A percentile compares a stretch with the other conserved stretches of the same genome.
These are phyloP conservation scores for Notodonta dromedarius DNA, from an alignment of 2,888 invertebrate species.

Conservation along the genomic window DNA sequence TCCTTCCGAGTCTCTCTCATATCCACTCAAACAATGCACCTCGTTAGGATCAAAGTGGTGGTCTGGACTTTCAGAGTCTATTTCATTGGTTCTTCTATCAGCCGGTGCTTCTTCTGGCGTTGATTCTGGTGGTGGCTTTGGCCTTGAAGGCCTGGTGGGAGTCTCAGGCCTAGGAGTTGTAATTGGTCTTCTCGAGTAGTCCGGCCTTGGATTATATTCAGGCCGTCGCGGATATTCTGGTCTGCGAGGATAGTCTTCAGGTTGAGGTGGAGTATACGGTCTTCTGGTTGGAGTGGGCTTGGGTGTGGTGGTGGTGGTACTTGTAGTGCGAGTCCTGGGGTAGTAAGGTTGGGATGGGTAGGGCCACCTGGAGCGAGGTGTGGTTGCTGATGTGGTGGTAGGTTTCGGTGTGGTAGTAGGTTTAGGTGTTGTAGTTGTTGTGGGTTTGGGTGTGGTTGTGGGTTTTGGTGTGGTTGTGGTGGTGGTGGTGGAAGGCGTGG, in stretches of 20 bases:
- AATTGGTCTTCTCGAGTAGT: slow-evolving; percentile 19
- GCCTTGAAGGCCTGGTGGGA: slow-evolving; percentile 27
- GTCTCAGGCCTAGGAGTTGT: slow-evolving; percentile 11
- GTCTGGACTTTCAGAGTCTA: slow-evolving; percentile 33
- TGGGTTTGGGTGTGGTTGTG: slow-evolving; percentile 28
- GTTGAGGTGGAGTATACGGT: slow-evolving; percentile 22
- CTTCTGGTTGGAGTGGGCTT: slow-evolving; percentile 21
- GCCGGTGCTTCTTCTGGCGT: slow-evolving; percentile 36
- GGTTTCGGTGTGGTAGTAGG: slow-evolving; percentile 27
- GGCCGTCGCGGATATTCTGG: slow-evolving; percentile 19
- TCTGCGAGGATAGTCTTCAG: slow-evolving; percentile 27
- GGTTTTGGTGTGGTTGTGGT: slow-evolving; percentile 35
- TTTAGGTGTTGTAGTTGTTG: slow-evolving; percentile 17
- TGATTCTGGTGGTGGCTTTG: slow-evolving; percentile 13
- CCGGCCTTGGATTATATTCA: slow-evolving; percentile 17
- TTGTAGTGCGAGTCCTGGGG: slow-evolving; percentile 22
- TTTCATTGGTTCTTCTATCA: slow-evolving; percentile 37
- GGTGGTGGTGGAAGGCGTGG: slow-evolving; percentile 40
- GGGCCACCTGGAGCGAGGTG: slow-evolving; percentile 26
- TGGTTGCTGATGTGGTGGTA: slow-evolving; percentile 23
- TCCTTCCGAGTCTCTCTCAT: slow-evolving; percentile 78
- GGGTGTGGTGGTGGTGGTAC: slow-evolving; percentile 28
- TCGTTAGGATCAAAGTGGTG: slow-evolving; percentile 53
- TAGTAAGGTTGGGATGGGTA: slow-evolving; percentile 32
- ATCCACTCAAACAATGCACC: slow-evolving; percentile 80